Conservation (phyloP, 2,113 vertebrate species). For the Prionailurus bengalensis region DNA sequence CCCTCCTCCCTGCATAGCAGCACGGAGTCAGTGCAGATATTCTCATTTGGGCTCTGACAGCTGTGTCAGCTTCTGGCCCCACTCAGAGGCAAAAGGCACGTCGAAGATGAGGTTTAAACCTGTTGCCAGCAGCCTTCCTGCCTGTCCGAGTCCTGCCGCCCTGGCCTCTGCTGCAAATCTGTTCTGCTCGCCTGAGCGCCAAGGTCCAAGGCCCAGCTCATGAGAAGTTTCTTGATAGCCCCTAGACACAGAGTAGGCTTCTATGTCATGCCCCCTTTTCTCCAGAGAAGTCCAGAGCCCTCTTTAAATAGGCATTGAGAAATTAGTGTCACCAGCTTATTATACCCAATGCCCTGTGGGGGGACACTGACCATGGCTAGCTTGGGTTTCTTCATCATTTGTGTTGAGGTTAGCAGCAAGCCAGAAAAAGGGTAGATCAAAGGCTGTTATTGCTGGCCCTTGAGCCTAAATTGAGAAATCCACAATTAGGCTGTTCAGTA, state of each 20-base stretch:
- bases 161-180: not conserved
- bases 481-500: constrained; percentile 59
- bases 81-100: constrained; percentile 71
- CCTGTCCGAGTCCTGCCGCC: not conserved
- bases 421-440: constrained; percentile 63
- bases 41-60: constrained; percentile 77
- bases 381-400: not conserved
- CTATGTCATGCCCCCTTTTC: not conserved
- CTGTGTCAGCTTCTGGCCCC: constrained; percentile 68
- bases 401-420: constrained; percentile 33
- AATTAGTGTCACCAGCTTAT: not conserved
- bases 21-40: constrained; percentile 68
- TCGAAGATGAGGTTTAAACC: constrained; percentile 54
- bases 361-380: not conserved
- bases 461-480: constrained; percentile 68
- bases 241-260: not conserved
- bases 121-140: not conserved
- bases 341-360: not conserved
- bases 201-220: not conserved
- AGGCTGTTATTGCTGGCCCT: not conserved
- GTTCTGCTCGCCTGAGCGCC: not conserved
- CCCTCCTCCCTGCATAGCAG: constrained; percentile 85
- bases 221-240: not conserved
- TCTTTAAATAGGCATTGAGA: not conserved
- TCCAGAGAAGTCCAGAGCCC: constrained; percentile 1